Evolutionary conservation across 2,888 invertebrate genomes (phyloP), one percentile per base, ranked within the genome.

Genomic region (Pterobdella sp.): DNA sequence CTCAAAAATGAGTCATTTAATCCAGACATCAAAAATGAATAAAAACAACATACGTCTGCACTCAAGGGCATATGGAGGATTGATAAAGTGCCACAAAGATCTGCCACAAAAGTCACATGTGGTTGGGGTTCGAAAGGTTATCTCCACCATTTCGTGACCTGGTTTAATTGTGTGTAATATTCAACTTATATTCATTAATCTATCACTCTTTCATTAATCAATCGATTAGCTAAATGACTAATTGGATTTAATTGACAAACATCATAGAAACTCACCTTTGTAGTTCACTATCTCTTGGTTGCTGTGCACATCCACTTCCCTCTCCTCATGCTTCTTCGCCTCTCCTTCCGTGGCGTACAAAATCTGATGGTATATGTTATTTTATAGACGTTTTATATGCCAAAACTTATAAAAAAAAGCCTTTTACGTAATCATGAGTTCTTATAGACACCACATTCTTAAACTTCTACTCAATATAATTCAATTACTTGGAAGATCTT

Each of bases 321-420:
- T 80, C 63, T 85, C 84, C 31, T 82, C 84, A 42, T 85, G 85
- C 76, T 85, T 86, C 73, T 84, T 82, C 78, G 84, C 84, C 80
- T 94, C 94, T 72, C 95, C 95, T 87, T 96, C 95, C 76, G 94
- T 95, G 77, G 96, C 95, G 85, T 97, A 97, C 81, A 97, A 86
- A 81, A 97, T 87, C 83, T 83, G 77, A 29, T 77, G 76, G 32
- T 14, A 14, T 1, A 26, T n/a, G n/a, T n/a, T n/a, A n/a, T n/a
- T n/a, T n/a, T n/a, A n/a, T n/a, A n/a, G n/a, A n/a, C n/a, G n/a
- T n/a, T n/a, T n/a, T n/a, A n/a, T n/a, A n/a, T n/a, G n/a, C n/a
- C n/a, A n/a, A n/a, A n/a, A n/a, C n/a, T n/a, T n/a, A n/a, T n/a
- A n/a, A n/a, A n/a, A n/a, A n/a, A n/a, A n/a, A n/a, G n/a, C n/a